Evolutionary conservation across 2,797 vertebrate genomes (phyloP).

Genomic region (Amblyopsis hoosieri): DNA sequence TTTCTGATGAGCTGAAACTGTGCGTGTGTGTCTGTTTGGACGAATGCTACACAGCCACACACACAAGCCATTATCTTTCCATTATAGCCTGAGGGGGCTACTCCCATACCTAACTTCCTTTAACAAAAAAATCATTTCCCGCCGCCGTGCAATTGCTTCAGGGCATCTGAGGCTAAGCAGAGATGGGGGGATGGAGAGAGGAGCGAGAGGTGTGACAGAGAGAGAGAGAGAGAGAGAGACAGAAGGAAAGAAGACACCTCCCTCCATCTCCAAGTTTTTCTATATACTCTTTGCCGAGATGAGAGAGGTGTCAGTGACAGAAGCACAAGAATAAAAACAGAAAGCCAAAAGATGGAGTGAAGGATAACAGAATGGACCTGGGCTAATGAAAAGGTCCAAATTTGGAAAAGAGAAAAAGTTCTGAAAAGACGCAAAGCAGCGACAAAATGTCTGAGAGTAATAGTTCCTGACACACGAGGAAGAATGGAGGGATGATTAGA

Average conservation of each 20-base stretch:
- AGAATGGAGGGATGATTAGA: slow-evolving; percentile 47
- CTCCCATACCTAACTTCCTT: background rate
- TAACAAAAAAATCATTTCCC: background rate
- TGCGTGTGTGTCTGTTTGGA: too few species aligned
- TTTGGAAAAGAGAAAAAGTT: slow-evolving; percentile 20
- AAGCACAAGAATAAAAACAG: background rate
- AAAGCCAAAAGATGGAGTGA: slow-evolving; percentile 13
- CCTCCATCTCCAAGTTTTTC: slow-evolving; percentile 58
- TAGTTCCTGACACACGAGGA: slow-evolving; percentile 57
- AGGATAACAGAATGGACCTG: slow-evolving; percentile 7
- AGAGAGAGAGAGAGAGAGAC: background rate
- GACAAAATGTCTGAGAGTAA: slow-evolving; percentile 48
- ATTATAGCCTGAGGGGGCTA: background rate
- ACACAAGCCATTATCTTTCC: too few species aligned
- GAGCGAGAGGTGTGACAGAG: slow-evolving; percentile 20
- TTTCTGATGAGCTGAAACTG: too few species aligned
- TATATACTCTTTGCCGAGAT: slow-evolving; percentile 18
- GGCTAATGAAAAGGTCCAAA: slow-evolving; percentile 4
- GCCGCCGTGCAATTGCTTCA: background rate
- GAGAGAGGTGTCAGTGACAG: background rate
- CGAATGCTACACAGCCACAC: too few species aligned
- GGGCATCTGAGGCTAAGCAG: slow-evolving; percentile 44
- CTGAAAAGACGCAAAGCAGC: background rate
- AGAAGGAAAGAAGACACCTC: slow-evolving; percentile 21
- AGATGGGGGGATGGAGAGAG: slow-evolving; percentile 34